These are phyloP conservation scores for Philantomba maxwellii DNA, from an alignment of 2,113 vertebrate species.

Conservation along the genomic window DNA sequence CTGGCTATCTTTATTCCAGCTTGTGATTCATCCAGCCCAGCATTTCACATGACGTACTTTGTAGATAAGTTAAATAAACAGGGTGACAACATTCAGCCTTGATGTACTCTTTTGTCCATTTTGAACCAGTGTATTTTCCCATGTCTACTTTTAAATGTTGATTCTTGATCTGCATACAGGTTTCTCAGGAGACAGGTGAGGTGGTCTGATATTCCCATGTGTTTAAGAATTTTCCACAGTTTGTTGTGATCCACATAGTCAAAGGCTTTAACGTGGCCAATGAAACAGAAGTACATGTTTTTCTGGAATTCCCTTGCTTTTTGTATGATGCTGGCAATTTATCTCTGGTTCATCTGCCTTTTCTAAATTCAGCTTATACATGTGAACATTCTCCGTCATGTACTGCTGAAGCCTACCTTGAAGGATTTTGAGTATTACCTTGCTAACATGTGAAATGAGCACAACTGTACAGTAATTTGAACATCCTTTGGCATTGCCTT, in stretches of 20 bases:
- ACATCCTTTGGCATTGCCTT: neutral
- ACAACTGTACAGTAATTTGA: neutral
- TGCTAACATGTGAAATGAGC: neutral
- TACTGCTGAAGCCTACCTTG: neutral
- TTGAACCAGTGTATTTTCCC: neutral
- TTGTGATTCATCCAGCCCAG: neutral
- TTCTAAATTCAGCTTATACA: neutral
- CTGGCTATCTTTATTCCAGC: neutral
- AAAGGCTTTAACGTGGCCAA: neutral
- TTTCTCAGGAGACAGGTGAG: neutral
- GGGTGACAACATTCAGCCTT: neutral
- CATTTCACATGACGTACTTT: neutral
- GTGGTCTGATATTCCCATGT: neutral
- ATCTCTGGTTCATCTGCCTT: neutral
- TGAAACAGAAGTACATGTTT: neutral
- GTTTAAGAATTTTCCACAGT: neutral
- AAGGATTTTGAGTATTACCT: neutral
- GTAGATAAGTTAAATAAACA: neutral
- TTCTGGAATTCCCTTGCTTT: neutral
- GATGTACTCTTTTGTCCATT: neutral
- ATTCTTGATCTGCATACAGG: neutral
- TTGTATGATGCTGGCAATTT: neutral
- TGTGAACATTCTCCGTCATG: rapidly evolving
- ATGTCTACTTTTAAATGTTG: neutral
- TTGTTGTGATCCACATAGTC: neutral